These are phyloP conservation scores for Nyctereutes procyonoides DNA, from an alignment of 2,113 vertebrate genomes.

Conservation along the genomic window DNA sequence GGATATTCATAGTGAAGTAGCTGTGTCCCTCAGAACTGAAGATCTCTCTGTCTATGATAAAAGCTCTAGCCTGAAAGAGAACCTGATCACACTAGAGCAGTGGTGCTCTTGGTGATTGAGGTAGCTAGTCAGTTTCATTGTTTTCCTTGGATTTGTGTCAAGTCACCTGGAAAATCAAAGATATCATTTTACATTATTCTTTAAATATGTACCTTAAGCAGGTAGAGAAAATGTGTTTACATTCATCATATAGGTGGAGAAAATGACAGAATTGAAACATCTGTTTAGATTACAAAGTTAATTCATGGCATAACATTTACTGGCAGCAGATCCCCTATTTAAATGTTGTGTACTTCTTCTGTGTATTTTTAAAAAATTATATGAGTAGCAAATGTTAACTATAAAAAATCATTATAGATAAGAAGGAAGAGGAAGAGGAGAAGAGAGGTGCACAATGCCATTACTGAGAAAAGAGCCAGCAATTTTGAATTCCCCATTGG, in stretches of 20 bases:
- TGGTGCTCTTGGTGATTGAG: neutral
- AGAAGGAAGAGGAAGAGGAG: neutral
- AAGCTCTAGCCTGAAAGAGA: neutral
- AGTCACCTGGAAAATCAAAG: neutral
- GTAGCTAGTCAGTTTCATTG: neutral
- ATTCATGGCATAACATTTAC: neutral
- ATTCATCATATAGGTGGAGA: neutral
- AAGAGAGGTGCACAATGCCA: neutral
- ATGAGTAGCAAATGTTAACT: neutral
- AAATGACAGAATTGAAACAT: neutral
- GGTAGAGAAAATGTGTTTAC: neutral
- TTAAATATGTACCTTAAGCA: neutral
- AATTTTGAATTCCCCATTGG: neutral
- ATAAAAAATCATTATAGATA: neutral
- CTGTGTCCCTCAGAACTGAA: neutral
- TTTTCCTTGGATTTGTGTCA: constrained; percentile 27
- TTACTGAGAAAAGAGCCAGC: neutral
- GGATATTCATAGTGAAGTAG: neutral
- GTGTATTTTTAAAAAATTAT: neutral
- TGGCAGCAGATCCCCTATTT: neutral
- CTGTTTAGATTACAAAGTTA: neutral
- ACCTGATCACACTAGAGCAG: neutral
- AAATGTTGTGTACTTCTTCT: neutral
- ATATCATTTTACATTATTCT: neutral
- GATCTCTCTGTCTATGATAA: neutral